Evolutionary conservation across 2,888 invertebrate genomes (phyloP), one percentile per base, ranked within the genome.

Genomic region (Melanophora roralis): DNA sequence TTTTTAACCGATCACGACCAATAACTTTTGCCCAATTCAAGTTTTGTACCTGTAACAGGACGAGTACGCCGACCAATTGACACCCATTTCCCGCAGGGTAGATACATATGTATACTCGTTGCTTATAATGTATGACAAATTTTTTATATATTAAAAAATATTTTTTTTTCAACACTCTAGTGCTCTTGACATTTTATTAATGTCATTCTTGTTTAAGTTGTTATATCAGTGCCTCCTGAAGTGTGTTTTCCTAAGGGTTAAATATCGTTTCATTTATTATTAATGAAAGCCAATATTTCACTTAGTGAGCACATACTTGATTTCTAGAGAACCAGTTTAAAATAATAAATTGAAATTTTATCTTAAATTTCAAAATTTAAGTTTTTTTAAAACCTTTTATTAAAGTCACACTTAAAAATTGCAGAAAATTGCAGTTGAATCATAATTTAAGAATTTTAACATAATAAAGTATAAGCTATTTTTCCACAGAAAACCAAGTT

Each of bases 51-150:
- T n/a, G n/a, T n/a, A n/a, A n/a, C n/a, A n/a, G n/a, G n/a, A n/a
- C n/a, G n/a, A n/a, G n/a, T n/a, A n/a, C n/a, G n/a, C n/a, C n/a
- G n/a, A n/a, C n/a, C n/a, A n/a, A n/a, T n/a, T n/a, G n/a, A n/a
- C n/a, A n/a, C n/a, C n/a, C n/a, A n/a, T n/a, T n/a, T n/a, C n/a
- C n/a, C n/a, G n/a, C n/a, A n/a, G n/a, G n/a, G n/a, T n/a, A 27
- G 59, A 5, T 16, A 16, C 14, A 27, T 32, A 67, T 72, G 43
- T 49, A 64, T 68, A 43, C 32, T n/a, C n/a, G n/a, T n/a, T n/a
- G 32, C 68, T 81, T 72, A 74, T 79, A 81, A 76, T 64, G 78
- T 77, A 78, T 78, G 81, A 81, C 82, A 76, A 83, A 83, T 81
- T 78, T 68, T 59, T 60, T 53, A 43, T 23, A 21, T 23, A n/a